Base-by-base conservation (phyloP, 2,113 vertebrate genomes). In the Strix aluco region DNA sequence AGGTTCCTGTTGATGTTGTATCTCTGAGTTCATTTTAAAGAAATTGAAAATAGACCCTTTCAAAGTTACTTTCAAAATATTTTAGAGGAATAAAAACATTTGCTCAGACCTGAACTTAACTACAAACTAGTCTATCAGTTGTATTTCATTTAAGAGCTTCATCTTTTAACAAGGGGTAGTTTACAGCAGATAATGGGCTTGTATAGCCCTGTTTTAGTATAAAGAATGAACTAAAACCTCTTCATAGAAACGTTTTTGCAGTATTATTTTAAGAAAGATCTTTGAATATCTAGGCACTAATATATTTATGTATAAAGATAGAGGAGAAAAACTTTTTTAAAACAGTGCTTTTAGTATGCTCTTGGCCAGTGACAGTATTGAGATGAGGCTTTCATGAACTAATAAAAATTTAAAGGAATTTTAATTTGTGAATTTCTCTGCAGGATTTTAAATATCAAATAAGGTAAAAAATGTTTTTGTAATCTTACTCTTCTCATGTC, bases 51-150 rank as follows among this genome's bases (percentile, higher is more conserved):
- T 20, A 72, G 40, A 61, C 44, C 4, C 2, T 59, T 94, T 94
- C 67, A 74, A 38, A 88, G 29, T 70, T 84, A 74, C 79, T 95
- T 96, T 89, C 73, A 95, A 77, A 95, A 90, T 63, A 83, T 11
- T 52, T 80, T 58, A 62, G 87, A 95, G 69, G 83, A 54, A 42
- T 86, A 30, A 61, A 82, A 80, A 7, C 17, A 29, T 92, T 81
- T 91, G 21, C 52, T 94, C 46, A 72, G n/a, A 32, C 51, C 46
- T 63, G 15, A 52, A 23, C 63, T 79, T 49, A 25, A 32, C 14
- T 66, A 25, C 26, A 67, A 54, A 27, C 12, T 26, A 11, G 13
- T 54, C 22, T 40, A 15, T 55, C 62, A 40, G 25, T 80, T 84
- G 19, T n/a, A 22, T 32, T 92, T 82, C 11, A 15, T 62, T 85